Evolutionary conservation across 2,113 vertebrate genomes (phyloP).

Genomic region (Actenoides lindsayi): DNA sequence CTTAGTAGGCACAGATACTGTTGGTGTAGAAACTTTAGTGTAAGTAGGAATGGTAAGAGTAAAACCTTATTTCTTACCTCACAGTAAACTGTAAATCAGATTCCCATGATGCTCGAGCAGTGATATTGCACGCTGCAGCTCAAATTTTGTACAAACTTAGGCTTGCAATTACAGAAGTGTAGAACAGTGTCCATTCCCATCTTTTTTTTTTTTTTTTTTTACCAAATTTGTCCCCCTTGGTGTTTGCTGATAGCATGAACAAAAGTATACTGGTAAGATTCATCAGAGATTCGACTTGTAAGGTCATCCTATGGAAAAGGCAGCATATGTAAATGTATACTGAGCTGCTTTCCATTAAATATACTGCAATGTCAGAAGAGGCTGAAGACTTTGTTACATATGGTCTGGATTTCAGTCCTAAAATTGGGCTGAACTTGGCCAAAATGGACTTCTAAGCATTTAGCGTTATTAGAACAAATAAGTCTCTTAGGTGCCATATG

Average conservation of each 20-base stretch:
- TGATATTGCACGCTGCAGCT: not conserved
- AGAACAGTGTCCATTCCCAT: not conserved
- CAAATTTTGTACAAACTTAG: not conserved
- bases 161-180: not conserved
- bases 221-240: not conserved
- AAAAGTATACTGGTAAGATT: not conserved
- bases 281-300: not conserved
- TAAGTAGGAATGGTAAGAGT: not conserved
- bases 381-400: not conserved
- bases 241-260: not conserved
- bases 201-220: not conserved
- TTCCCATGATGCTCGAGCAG: not conserved
- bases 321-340: not conserved
- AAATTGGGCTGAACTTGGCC: not conserved
- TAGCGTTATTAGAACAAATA: not conserved
- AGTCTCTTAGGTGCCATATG: rapidly evolving
- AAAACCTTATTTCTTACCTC: not conserved
- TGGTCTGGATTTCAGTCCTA: not conserved
- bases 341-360: not conserved
- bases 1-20: not conserved
- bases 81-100: not conserved
- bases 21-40: not conserved
- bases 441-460: not conserved
- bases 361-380: not conserved
- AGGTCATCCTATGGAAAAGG: not conserved